A percentile compares a stretch with the other conserved stretches of the same genome.
These are phyloP conservation scores for Myodes glareolus DNA, from an alignment of 2,113 vertebrate species.

Conservation along the genomic window DNA sequence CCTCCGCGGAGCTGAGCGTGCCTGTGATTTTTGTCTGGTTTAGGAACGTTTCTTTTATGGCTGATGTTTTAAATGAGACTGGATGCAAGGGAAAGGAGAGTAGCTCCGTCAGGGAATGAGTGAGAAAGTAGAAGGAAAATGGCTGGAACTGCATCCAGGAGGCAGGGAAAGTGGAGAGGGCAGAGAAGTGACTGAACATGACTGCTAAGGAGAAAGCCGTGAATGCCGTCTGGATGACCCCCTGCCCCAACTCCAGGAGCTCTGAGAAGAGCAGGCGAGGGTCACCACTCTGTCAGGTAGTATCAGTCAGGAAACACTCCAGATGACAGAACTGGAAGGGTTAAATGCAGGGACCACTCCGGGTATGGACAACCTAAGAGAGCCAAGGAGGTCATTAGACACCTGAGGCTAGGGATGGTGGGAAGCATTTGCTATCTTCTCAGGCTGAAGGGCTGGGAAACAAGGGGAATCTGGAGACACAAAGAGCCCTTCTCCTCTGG, in stretches of 20 bases:
- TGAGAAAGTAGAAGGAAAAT: background rate
- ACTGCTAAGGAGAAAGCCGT: background rate
- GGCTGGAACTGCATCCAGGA: background rate
- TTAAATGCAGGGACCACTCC: background rate
- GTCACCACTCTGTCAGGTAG: background rate
- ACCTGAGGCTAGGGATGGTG: background rate
- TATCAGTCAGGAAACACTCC: background rate
- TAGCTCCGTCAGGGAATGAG: background rate
- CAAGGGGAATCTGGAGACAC: fast-evolving
- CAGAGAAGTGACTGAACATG: no score
- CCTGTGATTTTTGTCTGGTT: background rate
- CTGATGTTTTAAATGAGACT: background rate
- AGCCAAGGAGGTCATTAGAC: background rate
- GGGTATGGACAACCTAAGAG: background rate
- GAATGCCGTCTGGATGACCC: no score
- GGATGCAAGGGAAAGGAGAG: background rate
- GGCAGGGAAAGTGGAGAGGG: background rate
- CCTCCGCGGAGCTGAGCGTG: background rate
- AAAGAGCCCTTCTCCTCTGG: no score
- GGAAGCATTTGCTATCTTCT: background rate
- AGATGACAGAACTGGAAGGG: background rate
- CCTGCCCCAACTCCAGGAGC: background rate
- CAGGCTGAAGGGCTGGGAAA: background rate
- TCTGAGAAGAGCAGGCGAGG: background rate
- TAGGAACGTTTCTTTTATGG: background rate